Base-by-base conservation (phyloP, 2,888 invertebrate genomes). In the Drosophila lutescens region DNA sequence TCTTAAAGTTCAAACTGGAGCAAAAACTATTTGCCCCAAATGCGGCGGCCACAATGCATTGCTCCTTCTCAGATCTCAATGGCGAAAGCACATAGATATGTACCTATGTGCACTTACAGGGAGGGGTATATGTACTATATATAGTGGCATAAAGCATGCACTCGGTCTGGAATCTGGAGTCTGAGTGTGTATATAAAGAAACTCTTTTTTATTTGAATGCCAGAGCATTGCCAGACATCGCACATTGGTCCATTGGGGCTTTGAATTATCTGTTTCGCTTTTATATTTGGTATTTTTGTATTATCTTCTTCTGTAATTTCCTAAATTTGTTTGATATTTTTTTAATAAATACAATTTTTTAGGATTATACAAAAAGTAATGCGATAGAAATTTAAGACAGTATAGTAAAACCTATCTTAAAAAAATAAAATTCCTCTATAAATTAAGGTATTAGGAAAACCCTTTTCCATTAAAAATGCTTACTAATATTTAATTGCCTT, bases 11-110 rank as follows among this genome's bases (percentile, higher is more conserved):
- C 74, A 76, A 88, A 89, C 79, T 89, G 69, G 85, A 82, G 70
- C 89, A 86, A 78, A 57, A 89, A 88, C 88, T 89, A 88, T 89
- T 88, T 88, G 88, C 82, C 87, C 87, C 80, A 89, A 80, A 88
- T 79, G 76, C 72, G 53, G 74, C 56, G 69, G 77, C 65, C 59
- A 69, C 55, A 74, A 68, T 61, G 62, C 63, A 72, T 71, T 63
- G 41, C 51, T 59, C 56, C 58, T 56, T 17, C 46, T 32, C 40
- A 44, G 32, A 51, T 41, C 50, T 20, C 36, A 12, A 17, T 50
- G 26, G 43, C 23, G 49, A 26, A 23, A 30, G 30, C 38, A 47
- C 36, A 53, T 68, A 38, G 51, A 47, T 56, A 20, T 20, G 20
- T 20, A 38, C 61, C 17, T 54, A 43, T 63, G 15, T 60, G 50